Evolutionary conservation across 1,140 invertebrate genomes (phyloP), one percentile per base, ranked within the genome.

Genomic region (Heliconius hewitsoni): DNA sequence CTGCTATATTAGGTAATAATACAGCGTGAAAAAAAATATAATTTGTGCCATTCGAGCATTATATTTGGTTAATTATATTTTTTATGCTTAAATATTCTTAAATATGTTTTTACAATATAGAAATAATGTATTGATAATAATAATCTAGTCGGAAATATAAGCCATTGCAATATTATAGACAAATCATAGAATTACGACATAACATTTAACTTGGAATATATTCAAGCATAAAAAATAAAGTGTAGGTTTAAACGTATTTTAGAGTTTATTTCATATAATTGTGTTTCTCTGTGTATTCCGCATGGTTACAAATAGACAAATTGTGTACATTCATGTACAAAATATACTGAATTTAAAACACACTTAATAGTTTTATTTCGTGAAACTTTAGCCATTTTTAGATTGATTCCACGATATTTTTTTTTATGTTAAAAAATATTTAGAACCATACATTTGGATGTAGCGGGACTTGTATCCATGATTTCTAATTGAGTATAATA

Each of bases 111-210:
- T 87, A 87, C 89, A 87, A 89, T 87, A 90, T 90, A 90, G 85
- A 89, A 85, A 79, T 92, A 91, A 87, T 89, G 78, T 91, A 87
- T 88, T 91, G 84, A 91, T 91, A 91, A 89, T 90, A 91, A 92
- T 90, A 88, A 88, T 94, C 91, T 94, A 94, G 91, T 93, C 92
- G 89, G 82, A 91, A 91, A 86, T 90, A 89, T 89, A 90, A 91
- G 93, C 93, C 91, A 93, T 93, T 91, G 89, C 91, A 93, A 93
- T 94, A 93, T 87, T 90, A 88, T 87, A 83, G 79, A 84, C 80
- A 87, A 84, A 80, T 80, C 81, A 84, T 82, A 81, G 77, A 80
- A 81, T 77, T 85, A 82, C 82, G 83, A 83, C 87, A 85, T 87
- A 85, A 85, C 84, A 73, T 77, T 66, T 66, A 80, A 75, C 74